phyloP scores from a whole-genome alignment of 2,113 vertebrate genomes.

The Ciconia stormi region DNA sequence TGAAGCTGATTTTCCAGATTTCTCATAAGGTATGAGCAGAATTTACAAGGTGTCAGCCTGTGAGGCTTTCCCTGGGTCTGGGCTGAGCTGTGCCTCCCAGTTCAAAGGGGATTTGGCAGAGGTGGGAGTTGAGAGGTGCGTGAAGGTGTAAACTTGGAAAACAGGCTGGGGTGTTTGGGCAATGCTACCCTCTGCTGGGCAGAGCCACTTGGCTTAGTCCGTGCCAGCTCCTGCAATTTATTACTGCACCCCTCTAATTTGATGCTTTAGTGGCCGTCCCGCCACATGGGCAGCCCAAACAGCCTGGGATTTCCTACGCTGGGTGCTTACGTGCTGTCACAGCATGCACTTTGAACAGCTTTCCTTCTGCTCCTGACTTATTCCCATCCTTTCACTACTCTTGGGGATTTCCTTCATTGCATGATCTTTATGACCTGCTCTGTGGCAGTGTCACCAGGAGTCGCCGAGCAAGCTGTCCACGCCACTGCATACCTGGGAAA shows the following conservation, averaged over 20 bases:
- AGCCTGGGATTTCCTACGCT: rapidly evolving
- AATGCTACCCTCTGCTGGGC: slow-evolving; percentile 63
- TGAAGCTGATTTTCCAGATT: background rate
- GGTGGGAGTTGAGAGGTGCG: background rate
- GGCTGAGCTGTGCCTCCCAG: background rate
- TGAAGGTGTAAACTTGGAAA: background rate
- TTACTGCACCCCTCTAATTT: too few species aligned
- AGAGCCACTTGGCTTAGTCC: background rate
- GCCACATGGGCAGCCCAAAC: background rate
- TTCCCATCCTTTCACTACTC: background rate
- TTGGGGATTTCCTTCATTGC: background rate
- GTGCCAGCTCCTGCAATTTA: background rate
- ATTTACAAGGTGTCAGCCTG: background rate
- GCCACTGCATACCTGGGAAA: background rate
- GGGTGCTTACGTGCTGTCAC: background rate
- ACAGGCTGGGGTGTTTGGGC: background rate
- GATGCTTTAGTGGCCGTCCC: background rate
- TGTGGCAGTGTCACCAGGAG: background rate
- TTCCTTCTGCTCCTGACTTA: background rate
- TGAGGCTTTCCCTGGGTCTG: background rate
- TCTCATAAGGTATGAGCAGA: background rate
- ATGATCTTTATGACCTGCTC: rapidly evolving
- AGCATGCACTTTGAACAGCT: background rate
- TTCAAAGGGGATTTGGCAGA: background rate
- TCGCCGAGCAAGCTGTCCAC: background rate